phyloP scores from a whole-genome alignment of 2,797 vertebrate species.

The Phalloptychus januarius region DNA sequence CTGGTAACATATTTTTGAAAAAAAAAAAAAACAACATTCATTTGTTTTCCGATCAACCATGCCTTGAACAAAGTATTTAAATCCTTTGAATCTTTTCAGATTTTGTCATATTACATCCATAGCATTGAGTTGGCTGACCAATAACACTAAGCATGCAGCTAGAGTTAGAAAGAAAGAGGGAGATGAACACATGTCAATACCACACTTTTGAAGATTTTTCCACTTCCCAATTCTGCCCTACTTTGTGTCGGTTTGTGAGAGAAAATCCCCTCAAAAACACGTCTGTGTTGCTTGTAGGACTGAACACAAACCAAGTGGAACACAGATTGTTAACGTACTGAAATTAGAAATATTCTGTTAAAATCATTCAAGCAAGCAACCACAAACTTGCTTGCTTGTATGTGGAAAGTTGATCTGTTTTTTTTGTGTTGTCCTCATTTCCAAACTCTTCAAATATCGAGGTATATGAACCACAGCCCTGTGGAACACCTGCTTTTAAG shows the following conservation, averaged over 20 bases:
- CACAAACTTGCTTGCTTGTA: neutral
- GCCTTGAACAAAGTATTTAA: neutral
- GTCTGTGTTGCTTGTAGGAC: too few relatives aligned
- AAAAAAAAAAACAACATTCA: neutral
- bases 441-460: neutral
- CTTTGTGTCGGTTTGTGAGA: too few relatives aligned
- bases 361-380: neutral
- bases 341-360: neutral
- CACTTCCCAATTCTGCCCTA: too few relatives aligned
- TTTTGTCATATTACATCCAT: neutral
- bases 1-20: neutral
- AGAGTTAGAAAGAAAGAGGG: neutral
- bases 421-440: neutral
- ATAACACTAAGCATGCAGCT: neutral
- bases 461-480: neutral
- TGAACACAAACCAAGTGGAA: neutral
- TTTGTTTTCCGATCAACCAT: neutral
- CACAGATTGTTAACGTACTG: neutral
- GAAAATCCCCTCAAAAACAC: too few relatives aligned
- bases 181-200: neutral
- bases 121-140: neutral
- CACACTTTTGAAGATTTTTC: too few relatives aligned
- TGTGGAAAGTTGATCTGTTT: neutral
- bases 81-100: neutral
- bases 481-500: neutral